phyloP scores from a whole-genome alignment of 2,888 invertebrate species.

The Drosophila anomalipes region DNA sequence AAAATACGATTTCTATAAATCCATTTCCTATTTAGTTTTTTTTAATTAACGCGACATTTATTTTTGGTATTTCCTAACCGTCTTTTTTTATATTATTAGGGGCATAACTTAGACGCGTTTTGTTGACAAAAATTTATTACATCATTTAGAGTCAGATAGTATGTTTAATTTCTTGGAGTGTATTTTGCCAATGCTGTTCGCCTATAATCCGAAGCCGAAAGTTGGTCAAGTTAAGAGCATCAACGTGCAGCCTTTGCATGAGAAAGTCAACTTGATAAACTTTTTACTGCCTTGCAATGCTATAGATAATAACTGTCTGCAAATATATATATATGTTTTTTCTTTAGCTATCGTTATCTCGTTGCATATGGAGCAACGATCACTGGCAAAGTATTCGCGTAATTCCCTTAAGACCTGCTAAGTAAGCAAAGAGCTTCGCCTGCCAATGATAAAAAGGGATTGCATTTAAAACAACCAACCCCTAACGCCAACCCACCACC shows the following conservation, averaged over 20 bases:
- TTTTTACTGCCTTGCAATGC: background rate
- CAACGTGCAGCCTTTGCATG: background rate
- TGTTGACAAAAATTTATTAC: background rate
- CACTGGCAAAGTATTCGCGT: background rate
- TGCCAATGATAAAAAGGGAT: slow-evolving; percentile 5
- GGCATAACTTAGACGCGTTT: background rate
- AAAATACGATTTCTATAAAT: background rate
- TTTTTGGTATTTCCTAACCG: no score
- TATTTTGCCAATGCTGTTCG: background rate
- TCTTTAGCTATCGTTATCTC: background rate
- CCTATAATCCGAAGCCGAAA: slow-evolving; percentile 1
- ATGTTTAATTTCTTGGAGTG: background rate
- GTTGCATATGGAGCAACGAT: background rate
- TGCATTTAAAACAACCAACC: background rate
- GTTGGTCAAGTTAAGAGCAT: slow-evolving; percentile 7
- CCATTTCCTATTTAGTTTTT: background rate
- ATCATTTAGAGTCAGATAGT: background rate
- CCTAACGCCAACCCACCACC: background rate
- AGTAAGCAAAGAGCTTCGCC: background rate
- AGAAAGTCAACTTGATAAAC: no score
- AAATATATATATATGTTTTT: background rate
- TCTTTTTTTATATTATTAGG: background rate
- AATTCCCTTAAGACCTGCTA: background rate
- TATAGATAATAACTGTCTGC: background rate
- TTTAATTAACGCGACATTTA: background rate